A percentile compares a stretch with the other conserved stretches of the same genome.
Evolutionary conservation across 2,113 vertebrate species (phyloP).

Genomic region (Perognathus longimembris): DNA sequence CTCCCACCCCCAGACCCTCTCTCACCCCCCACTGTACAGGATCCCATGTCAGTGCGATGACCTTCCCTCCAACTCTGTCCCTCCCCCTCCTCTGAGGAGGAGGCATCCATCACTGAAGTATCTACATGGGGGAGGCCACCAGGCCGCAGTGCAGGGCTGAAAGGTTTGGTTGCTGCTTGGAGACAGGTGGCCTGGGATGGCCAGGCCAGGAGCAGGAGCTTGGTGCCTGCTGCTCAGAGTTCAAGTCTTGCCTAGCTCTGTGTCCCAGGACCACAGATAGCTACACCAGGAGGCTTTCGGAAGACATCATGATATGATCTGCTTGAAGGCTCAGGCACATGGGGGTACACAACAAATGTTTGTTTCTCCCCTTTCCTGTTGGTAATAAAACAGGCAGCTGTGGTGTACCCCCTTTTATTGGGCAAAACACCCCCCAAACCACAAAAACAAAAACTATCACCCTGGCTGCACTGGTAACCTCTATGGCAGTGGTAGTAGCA

Average conservation of each 20-base stretch:
- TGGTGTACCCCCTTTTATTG: not conserved
- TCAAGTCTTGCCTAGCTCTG: not conserved
- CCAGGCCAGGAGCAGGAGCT: not conserved
- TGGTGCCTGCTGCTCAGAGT: not conserved
- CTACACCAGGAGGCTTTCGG: not conserved
- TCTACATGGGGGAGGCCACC: not conserved
- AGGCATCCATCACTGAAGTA: conserved; percentile 70
- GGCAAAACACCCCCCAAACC: not conserved
- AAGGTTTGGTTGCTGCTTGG: not conserved
- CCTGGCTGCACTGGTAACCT: not conserved
- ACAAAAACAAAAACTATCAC: too few relatives aligned
- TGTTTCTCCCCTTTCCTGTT: not conserved
- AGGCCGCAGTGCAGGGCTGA: not conserved
- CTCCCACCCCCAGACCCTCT: not conserved
- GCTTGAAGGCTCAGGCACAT: not conserved
- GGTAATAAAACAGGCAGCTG: not conserved
- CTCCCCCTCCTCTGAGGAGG: conserved; percentile 33
- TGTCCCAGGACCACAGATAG: not conserved
- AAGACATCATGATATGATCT: not conserved
- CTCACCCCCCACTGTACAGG: not conserved
- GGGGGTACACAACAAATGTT: not conserved
- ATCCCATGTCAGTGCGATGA: not conserved
- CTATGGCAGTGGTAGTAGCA: not conserved
- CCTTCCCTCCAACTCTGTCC: not conserved
- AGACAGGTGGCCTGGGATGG: not conserved